These are phyloP conservation scores for Proctacanthus coquilletti DNA, from an alignment of 1,140 invertebrate species.

Conservation along the genomic window DNA sequence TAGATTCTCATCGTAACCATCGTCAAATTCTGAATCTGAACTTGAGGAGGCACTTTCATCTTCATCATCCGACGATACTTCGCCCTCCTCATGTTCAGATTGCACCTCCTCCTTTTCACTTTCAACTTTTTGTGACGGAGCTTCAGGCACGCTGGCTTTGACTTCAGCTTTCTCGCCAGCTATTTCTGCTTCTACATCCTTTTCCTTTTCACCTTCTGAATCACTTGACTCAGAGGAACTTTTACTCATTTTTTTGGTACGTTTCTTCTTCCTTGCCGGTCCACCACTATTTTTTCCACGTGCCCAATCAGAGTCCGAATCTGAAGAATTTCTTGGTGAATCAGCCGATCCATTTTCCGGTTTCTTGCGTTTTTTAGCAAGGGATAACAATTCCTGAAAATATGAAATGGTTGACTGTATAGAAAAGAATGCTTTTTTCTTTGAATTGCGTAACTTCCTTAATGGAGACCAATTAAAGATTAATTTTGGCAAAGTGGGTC, in stretches of 20 bases:
- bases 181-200: background rate
- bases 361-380: conserved; percentile 75
- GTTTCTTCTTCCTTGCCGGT: conserved; percentile 45
- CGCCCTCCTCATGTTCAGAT: conserved; percentile 13
- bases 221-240: conserved; percentile 43
- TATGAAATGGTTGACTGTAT: too few relatives aligned
- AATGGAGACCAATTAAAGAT: too few relatives aligned
- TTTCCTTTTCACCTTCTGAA: conserved; percentile 13
- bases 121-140: conserved; percentile 5
- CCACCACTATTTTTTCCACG: conserved; percentile 24
- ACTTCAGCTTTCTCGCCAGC: background rate
- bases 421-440: too few relatives aligned
- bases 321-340: conserved; percentile 32
- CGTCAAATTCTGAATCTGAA: conserved; percentile 38
- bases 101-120: conserved; percentile 21
- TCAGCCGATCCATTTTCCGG: conserved; percentile 23
- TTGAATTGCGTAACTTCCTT: too few relatives aligned
- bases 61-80: conserved; percentile 8
- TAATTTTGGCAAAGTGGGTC: too few relatives aligned
- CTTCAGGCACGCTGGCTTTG: background rate
- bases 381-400: conserved; percentile 67
- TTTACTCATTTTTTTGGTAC: conserved; percentile 37
- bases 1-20: conserved; percentile 82
- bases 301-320: conserved; percentile 40
- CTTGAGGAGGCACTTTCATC: conserved; percentile 15